Percentiles rank a stretch among this genome's conserved stretches.
Conservation (phyloP, 2,113 vertebrate species). For the Eulacestoma nigropectus region DNA sequence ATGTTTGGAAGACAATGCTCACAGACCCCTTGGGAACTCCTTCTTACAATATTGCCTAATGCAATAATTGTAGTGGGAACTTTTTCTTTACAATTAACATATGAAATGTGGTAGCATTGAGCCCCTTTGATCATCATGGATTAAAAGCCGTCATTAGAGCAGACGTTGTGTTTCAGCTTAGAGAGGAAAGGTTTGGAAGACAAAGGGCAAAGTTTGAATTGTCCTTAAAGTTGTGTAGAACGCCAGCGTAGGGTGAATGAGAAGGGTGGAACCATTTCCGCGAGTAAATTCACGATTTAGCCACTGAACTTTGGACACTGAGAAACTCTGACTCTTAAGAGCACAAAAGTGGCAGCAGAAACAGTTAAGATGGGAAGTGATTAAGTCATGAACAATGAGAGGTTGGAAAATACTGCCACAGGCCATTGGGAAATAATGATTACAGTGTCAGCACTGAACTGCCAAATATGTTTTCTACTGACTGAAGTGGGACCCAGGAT, state of each 20-base stretch:
- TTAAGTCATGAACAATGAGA: constrained; percentile 14
- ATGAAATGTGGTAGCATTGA: neutral
- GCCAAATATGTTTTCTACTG: neutral
- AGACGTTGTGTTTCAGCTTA: neutral
- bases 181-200: constrained; percentile 1
- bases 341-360: constrained; percentile 1
- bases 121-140: neutral
- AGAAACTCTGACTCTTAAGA: neutral
- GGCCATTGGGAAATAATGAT: constrained; percentile 8
- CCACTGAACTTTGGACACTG: constrained; percentile 6
- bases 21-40: neutral
- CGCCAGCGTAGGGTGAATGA: neutral
- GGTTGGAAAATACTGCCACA: constrained; percentile 33
- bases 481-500: neutral
- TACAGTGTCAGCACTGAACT: neutral
- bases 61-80: neutral
- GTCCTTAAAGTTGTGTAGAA: neutral
- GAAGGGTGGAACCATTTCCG: constrained; percentile 35
- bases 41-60: neutral
- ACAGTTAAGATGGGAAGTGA: constrained; percentile 28
- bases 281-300: neutral
- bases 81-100: neutral
- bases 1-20: neutral
- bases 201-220: neutral
- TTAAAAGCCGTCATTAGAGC: neutral